These are phyloP conservation scores for Ophion slaviceki DNA, from an alignment of 2,888 invertebrate genomes.

Conservation along the genomic window DNA sequence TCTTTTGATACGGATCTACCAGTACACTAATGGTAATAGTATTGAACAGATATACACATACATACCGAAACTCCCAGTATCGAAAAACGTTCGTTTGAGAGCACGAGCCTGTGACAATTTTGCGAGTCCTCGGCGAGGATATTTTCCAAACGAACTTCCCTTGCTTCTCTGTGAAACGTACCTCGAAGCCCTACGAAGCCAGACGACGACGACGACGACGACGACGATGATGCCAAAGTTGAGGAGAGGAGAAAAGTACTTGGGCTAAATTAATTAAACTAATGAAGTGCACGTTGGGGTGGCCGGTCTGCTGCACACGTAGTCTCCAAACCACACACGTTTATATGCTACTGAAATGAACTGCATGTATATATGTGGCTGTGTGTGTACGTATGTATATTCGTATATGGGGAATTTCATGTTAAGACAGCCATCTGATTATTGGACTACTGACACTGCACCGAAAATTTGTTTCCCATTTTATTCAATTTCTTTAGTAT, in stretches of 20 bases:
- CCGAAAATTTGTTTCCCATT: too few species aligned
- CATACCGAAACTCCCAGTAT: conserved; percentile 3
- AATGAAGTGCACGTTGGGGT: conserved; percentile 72
- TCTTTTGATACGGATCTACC: conserved; percentile 30
- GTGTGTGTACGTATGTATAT: background rate
- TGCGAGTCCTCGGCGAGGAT: conserved; percentile 51
- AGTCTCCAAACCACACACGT: conserved; percentile 15
- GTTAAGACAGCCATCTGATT: background rate
- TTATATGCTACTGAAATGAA: conserved; percentile 1
- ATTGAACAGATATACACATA: conserved; percentile 19
- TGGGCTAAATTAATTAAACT: conserved; percentile 76
- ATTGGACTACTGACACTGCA: too few species aligned
- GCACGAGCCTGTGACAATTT: conserved; percentile 46
- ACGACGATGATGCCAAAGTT: conserved; percentile 32
- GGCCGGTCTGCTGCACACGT: conserved; percentile 45
- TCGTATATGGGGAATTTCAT: background rate
- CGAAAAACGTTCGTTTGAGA: conserved; percentile 34
- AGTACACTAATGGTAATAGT: conserved; percentile 40
- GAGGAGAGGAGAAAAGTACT: conserved; percentile 58
- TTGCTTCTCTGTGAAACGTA: conserved; percentile 33
- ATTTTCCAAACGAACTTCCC: conserved; percentile 56
- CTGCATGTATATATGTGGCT: background rate
- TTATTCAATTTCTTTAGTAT: too few species aligned
- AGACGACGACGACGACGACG: conserved; percentile 28
- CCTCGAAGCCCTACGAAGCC: conserved; percentile 14